Evolutionary conservation across 2,888 invertebrate species (phyloP), one percentile per base, ranked within the genome.

Genomic region (Ctenicera cuprea): DNA sequence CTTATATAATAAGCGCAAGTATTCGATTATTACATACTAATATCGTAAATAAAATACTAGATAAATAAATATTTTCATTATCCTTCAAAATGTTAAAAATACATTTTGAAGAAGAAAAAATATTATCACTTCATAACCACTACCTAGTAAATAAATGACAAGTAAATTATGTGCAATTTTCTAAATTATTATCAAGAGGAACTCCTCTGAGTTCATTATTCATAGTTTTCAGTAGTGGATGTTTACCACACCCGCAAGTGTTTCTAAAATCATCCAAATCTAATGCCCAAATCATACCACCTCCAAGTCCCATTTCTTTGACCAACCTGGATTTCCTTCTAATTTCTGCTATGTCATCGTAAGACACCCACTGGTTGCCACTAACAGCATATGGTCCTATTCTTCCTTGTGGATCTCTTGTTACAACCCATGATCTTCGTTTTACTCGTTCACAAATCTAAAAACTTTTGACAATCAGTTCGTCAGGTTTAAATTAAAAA

Each of bases 341-440:
- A 50, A 93, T 90, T 71, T 93, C 93, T 2, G 87, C 86, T 0
- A 91, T 90, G 77, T 93, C 93, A 81, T 95, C 92, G 83, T 94
- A 95, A 0, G 94, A 92, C 0, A 94, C 93, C 95, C 95, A 95
- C 83, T 95, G 95, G 71, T 90, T 90, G 0, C 91, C 92, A 43
- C 88, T 89, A 74, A 92, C 90, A 0, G 94, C 92, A 83, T 92
- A 95, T 0, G 95, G 94, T 0, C 95, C 95, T 78, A 93, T 91
- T 14, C 90, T 86, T 0, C 90, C 91, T 78, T 89, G 82, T 0
- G 89, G 87, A 80, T 91, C 91, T 82, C 94, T 90, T 20, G 91
- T 89, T 9, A 92, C 90, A 0, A 89, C 89, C 88, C 91, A 91
- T 12, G 91, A 89, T 61, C 90, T 89, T 20, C 86, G 86, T 79